Percentiles rank a stretch among this genome's conserved stretches.
Conservation (phyloP, 2,797 vertebrate species). For the Lophius americanus region DNA sequence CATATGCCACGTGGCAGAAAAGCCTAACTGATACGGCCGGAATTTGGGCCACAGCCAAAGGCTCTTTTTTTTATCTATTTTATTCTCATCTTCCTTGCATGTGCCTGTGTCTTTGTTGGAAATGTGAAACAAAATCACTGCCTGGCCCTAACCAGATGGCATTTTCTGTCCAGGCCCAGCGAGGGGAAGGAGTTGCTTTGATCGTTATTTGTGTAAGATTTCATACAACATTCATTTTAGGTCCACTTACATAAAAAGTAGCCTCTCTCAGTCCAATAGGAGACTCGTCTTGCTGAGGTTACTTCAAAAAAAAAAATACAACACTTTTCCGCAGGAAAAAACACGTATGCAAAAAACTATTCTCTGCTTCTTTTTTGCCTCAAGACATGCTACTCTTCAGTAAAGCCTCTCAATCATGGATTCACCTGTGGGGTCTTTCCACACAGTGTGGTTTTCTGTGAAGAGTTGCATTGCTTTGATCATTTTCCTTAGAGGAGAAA, state of each 20-base stretch:
- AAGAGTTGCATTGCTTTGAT: conserved; percentile 48
- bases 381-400: conserved; percentile 51
- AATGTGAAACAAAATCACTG: conserved; percentile 75
- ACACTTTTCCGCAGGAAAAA: conserved; percentile 6
- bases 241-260: conserved; percentile 47
- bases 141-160: conserved; percentile 61
- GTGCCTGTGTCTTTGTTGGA: conserved; percentile 70
- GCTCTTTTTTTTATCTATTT: conserved; percentile 67
- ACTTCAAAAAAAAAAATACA: conserved; percentile 26
- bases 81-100: conserved; percentile 65
- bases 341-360: conserved; percentile 26
- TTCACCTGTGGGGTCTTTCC: conserved; percentile 61
- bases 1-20: conserved; percentile 86
- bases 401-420: conserved; percentile 52
- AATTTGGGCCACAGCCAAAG: conserved; percentile 76
- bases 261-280: conserved; percentile 26
- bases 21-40: conserved; percentile 79
- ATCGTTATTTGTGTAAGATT: conserved; percentile 71
- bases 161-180: conserved; percentile 54
- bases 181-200: conserved; percentile 52
- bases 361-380: conserved; percentile 36
- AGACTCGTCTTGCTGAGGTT: conserved; percentile 29
- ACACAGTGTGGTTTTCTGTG: conserved; percentile 15
- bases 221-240: conserved; percentile 54
- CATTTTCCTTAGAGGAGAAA: conserved; percentile 38